These are phyloP conservation scores for Sinocyclocheilus anophthalmus DNA, from an alignment of 2,113 vertebrate genomes.

Conservation along the genomic window DNA sequence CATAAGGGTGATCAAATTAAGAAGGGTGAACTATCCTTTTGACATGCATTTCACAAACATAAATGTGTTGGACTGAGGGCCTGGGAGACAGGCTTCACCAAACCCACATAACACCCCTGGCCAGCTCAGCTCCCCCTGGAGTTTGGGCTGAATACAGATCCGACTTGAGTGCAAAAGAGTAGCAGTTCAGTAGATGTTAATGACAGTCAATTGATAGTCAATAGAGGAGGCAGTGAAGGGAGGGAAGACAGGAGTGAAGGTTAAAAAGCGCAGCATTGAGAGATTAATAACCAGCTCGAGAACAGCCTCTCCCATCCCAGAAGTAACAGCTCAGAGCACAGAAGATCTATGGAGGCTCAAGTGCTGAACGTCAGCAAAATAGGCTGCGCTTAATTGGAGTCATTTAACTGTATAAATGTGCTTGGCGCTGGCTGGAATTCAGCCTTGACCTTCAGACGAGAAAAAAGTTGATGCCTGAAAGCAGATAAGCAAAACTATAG, in stretches of 20 bases:
- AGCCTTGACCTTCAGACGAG: conserved; percentile 30
- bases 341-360: conserved; percentile 24
- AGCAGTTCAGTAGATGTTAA: conserved; percentile 56
- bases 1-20: background rate
- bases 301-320: conserved; percentile 20
- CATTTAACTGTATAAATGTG: conserved; percentile 56
- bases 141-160: conserved; percentile 57
- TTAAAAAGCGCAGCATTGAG: conserved; percentile 54
- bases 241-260: conserved; percentile 45
- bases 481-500: conserved; percentile 32
- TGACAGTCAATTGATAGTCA: conserved; percentile 57
- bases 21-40: background rate
- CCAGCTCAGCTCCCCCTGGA: conserved; percentile 55
- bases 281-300: conserved; percentile 48
- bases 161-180: conserved; percentile 41
- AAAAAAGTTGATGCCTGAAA: conserved; percentile 43
- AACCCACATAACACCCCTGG: background rate
- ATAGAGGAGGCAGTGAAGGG: conserved; percentile 45
- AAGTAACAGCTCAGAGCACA: conserved; percentile 9
- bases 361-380: conserved; percentile 42
- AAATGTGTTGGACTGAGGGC: background rate
- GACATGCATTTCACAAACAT: background rate
- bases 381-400: conserved; percentile 55
- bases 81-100: conserved; percentile 22
- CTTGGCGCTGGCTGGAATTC: conserved; percentile 45